phyloP scores from a whole-genome alignment of 2,888 invertebrate genomes.

The Macrosoma leucophasiata region DNA sequence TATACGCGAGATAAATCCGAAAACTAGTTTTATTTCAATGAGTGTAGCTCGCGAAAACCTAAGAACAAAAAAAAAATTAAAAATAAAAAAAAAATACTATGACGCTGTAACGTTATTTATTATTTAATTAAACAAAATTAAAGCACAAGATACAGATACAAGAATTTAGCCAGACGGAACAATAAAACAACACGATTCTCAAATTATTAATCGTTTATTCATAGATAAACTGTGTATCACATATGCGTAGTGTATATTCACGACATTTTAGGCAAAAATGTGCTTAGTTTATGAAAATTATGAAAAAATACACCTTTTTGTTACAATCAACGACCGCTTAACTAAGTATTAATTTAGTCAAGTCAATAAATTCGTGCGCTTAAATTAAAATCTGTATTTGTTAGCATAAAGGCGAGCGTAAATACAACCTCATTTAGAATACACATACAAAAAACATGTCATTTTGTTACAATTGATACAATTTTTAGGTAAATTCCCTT shows the following conservation, averaged over 20 bases:
- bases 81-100: too few species aligned
- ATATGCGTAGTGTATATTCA: slow-evolving; percentile 69
- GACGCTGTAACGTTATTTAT: too few species aligned
- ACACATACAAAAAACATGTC: too few species aligned
- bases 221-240: slow-evolving; percentile 72
- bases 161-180: too few species aligned
- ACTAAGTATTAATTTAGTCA: slow-evolving; percentile 42
- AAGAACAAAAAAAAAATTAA: too few species aligned
- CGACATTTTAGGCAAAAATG: slow-evolving; percentile 69
- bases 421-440: slow-evolving; percentile 42
- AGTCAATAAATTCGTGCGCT: slow-evolving; percentile 69
- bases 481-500: too few species aligned
- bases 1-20: too few species aligned
- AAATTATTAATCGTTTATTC: slow-evolving; percentile 63
- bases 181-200: slow-evolving; percentile 39
- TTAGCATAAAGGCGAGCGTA: slow-evolving; percentile 48
- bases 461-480: too few species aligned
- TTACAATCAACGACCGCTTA: slow-evolving; percentile 46
- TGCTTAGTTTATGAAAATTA: slow-evolving; percentile 54
- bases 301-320: slow-evolving; percentile 54
- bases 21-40: too few species aligned
- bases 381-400: slow-evolving; percentile 44
- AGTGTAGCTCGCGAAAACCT: too few species aligned
- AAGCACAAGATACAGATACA: too few species aligned
- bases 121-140: too few species aligned